Evolutionary conservation across 2,113 vertebrate genomes (phyloP), one percentile per base, ranked within the genome.

Genomic region (Piaya cayana): DNA sequence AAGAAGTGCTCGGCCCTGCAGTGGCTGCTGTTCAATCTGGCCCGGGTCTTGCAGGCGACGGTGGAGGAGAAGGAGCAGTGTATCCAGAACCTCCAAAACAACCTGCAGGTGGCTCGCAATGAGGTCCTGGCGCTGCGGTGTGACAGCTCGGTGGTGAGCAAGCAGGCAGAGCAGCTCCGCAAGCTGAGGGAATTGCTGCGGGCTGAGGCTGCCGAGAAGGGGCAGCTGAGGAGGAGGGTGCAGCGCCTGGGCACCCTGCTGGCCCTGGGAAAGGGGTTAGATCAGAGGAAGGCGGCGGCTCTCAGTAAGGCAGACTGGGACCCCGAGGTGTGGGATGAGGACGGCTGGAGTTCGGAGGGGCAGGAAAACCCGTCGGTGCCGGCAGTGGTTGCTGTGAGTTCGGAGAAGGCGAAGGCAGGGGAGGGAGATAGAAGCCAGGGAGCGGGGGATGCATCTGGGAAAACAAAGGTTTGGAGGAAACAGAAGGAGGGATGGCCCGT

Each of bases 1-100:
- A 86, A 93, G 70, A 89, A 72, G n/a, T 86, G 90, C 43, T 89
- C 86, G 30, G 93, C 93, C 15, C 60, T 92, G 76, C 93, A 86
- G 93, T 94, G 90, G 93, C 65, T 94, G 26, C 1, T 94, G 9
- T 94, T 94, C 16, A 4, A 67, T 1, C n/a, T 92, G 71, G 47
- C 65, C n/a, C 90, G 37, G 8, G 39, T 7, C 25, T 21, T 78
- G 70, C 76, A 94, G 76, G 49, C 49, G 19, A 42, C 36, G 14
- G 49, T 63, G 29, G 74, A 87, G n/a, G 58, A 93, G 79, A 87
- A 90, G 76, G 85, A 94, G 29, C 70, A 5, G 42, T 1, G 65
- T 12, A n/a, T 78, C 36, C 55, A 62, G 82, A 58, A 1, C 70
- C 70, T 94, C 55, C 81, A 30, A 2, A 9, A 3, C 76, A 36